These are phyloP conservation scores for Arion vulgaris DNA, from an alignment of 1,140 invertebrate genomes.

Conservation along the genomic window DNA sequence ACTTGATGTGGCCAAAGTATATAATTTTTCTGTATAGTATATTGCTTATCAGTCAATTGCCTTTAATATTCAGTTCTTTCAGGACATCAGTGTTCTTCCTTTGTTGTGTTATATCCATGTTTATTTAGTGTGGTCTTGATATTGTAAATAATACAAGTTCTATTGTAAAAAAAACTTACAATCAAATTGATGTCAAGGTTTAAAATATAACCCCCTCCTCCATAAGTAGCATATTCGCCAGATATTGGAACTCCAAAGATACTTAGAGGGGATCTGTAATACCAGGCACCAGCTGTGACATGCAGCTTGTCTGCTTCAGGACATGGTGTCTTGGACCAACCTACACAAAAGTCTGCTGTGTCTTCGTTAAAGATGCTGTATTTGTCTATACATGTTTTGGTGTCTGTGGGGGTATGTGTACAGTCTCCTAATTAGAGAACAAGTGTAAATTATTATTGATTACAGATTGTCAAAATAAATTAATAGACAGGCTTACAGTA, in stretches of 20 bases:
- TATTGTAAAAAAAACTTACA: neutral
- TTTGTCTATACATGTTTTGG: conserved; percentile 35
- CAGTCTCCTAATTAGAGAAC: conserved; percentile 31
- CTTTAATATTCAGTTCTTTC: too few relatives aligned
- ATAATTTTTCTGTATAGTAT: too few relatives aligned
- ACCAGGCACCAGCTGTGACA: conserved; percentile 54
- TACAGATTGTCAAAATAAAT: neutral
- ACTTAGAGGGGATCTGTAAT: conserved; percentile 48
- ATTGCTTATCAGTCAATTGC: too few relatives aligned
- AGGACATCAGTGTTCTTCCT: too few relatives aligned
- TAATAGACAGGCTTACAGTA: too few relatives aligned
- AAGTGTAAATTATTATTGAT: neutral
- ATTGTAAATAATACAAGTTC: too few relatives aligned
- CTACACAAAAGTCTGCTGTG: conserved; percentile 47
- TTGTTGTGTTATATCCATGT: too few relatives aligned
- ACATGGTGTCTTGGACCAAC: conserved; percentile 49
- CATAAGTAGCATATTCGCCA: conserved; percentile 53
- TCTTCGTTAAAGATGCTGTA: conserved; percentile 50
- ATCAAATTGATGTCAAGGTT: conserved; percentile 53
- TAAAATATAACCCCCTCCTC: conserved; percentile 59
- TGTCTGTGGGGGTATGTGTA: neutral
- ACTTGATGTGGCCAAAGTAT: too few relatives aligned
- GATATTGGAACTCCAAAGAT: conserved; percentile 54
- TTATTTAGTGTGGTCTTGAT: too few relatives aligned
- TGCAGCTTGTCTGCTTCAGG: conserved; percentile 37